Evolutionary conservation across 2,797 vertebrate genomes (phyloP).

Genomic region (Myripristis murdjan): DNA sequence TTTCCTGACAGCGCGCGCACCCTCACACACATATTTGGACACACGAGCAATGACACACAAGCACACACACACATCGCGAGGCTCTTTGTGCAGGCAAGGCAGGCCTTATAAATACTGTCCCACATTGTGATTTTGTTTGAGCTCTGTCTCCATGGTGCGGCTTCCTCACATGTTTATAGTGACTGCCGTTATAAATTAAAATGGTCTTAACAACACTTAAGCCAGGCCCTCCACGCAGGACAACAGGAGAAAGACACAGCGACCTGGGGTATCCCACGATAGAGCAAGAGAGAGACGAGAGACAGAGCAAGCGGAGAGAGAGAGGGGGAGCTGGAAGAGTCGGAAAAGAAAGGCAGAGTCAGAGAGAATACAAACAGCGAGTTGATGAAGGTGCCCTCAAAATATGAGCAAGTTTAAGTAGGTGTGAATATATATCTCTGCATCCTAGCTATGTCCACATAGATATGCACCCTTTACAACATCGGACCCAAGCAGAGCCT

Average conservation of each 20-base stretch:
- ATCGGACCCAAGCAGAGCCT: no score
- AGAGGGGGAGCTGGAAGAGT: background rate
- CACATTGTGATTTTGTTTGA: conserved; percentile 90
- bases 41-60: conserved; percentile 37
- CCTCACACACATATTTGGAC: conserved; percentile 50
- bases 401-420: background rate
- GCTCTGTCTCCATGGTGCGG: conserved; percentile 89
- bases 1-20: conserved; percentile 50
- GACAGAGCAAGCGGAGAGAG: conserved; percentile 26
- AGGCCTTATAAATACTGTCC: conserved; percentile 90
- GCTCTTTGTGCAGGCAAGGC: conserved; percentile 65
- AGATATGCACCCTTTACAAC: conserved; percentile 41
- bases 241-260: conserved; percentile 52
- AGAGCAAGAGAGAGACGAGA: conserved; percentile 39
- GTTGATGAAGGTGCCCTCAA: background rate
- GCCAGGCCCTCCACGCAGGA: conserved; percentile 72
- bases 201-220: conserved; percentile 88
- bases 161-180: conserved; percentile 88
- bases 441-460: conserved; percentile 26
- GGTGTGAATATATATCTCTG: background rate
- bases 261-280: conserved; percentile 58
- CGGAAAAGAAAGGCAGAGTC: background rate
- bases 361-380: background rate
- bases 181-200: conserved; percentile 89
- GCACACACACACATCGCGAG: conserved; percentile 39